phyloP scores from a whole-genome alignment of 2,113 vertebrate genomes.

The Pseudopipra pipra region DNA sequence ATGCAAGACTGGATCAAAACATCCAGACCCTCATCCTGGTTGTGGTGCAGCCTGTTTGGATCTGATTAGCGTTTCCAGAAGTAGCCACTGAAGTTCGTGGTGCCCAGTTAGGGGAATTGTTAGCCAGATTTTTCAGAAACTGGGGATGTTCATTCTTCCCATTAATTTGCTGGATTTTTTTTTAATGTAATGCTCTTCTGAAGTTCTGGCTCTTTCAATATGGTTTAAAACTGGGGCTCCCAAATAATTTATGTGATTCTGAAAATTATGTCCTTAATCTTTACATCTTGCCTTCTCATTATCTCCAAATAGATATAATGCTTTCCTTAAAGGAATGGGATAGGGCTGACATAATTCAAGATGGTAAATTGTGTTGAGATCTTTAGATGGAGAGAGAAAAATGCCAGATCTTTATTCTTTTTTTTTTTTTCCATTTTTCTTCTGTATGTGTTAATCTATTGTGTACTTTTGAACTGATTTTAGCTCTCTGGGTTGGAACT shows the following conservation, averaged over 20 bases:
- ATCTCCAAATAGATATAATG: neutral
- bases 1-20: neutral
- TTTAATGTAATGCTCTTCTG: neutral
- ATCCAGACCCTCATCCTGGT: neutral
- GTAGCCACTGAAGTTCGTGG: neutral
- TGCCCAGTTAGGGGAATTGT: neutral
- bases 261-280: neutral
- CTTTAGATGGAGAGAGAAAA: neutral
- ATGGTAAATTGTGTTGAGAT: neutral
- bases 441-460: neutral
- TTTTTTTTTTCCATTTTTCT: neutral
- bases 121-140: neutral
- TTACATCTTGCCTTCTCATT: neutral
- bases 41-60: neutral
- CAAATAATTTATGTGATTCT: neutral
- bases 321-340: neutral
- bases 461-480: neutral
- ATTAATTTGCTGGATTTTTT: neutral
- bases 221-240: neutral
- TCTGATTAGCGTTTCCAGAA: neutral
- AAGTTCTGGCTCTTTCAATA: neutral
- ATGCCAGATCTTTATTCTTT: neutral
- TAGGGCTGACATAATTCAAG: neutral
- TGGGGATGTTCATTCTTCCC: neutral
- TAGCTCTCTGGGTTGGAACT: neutral